phyloP scores from a whole-genome alignment of 1,140 invertebrate genomes.

The Formica selysi region DNA sequence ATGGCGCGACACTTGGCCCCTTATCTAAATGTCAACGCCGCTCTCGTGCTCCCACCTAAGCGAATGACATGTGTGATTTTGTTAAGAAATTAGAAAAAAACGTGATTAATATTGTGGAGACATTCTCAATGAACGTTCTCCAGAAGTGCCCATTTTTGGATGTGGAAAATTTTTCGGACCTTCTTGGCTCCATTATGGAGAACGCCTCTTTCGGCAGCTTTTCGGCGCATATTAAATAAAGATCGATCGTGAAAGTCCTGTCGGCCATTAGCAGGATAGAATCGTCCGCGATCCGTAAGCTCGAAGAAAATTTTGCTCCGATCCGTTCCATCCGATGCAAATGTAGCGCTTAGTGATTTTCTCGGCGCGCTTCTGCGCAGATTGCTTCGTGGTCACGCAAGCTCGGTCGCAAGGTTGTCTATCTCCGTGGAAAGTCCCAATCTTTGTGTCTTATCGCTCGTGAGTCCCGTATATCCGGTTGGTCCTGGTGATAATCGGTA shows the following conservation, averaged over 20 bases:
- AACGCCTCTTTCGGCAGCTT: not conserved
- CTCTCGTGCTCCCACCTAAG: not conserved
- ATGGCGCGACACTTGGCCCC: not conserved
- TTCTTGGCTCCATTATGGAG: not conserved
- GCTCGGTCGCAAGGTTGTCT: constrained; percentile 28
- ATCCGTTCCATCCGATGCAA: constrained; percentile 40
- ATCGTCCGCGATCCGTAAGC: not conserved
- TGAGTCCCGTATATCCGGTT: not conserved
- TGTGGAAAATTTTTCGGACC: not conserved
- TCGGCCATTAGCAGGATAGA: not conserved
- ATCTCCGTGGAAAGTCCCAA: constrained; percentile 10
- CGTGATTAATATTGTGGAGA: not conserved
- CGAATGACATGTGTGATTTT: not conserved
- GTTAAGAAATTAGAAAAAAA: not conserved
- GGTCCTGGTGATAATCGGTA: not conserved
- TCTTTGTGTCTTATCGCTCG: not conserved
- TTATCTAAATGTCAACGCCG: constrained; percentile 40
- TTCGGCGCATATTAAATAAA: not conserved
- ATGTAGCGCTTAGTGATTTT: constrained; percentile 63
- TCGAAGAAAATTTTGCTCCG: constrained; percentile 21
- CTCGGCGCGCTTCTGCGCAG: constrained; percentile 64
- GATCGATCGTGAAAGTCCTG: not conserved
- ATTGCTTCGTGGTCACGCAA: constrained; percentile 37
- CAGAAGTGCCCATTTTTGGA: constrained; percentile 3
- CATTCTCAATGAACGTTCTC: not conserved